Base-by-base conservation (phyloP, 2,888 invertebrate genomes). In the Orthosia cruda region DNA sequence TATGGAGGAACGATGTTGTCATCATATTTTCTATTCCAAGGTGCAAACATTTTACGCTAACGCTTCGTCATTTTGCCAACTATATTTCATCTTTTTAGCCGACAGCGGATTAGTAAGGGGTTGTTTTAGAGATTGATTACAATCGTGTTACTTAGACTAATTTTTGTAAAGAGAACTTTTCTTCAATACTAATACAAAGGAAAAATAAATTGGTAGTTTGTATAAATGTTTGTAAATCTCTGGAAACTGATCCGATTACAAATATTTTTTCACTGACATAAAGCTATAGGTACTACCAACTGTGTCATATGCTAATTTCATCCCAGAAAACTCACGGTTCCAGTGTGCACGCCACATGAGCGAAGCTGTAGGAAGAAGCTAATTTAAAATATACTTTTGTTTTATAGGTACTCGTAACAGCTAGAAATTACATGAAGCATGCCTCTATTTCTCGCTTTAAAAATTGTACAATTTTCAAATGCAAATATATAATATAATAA, bases 391-490 rank as follows among this genome's bases (percentile, higher is more conserved):
- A 0, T n/a, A 12, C 5, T 3, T 15, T 45, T 20, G 13, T 26
- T 20, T 61, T 1, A 50, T n/a, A 4, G 1, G 0, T 18, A n/a
- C n/a, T n/a, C n/a, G n/a, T 26, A 16, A 45, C 15, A 45, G 16
- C 50, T 68, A 15, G n/a, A 13, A 1, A 11, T 15, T 18, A 26
- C 13, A 16, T 45, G 1, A 20, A 18, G 40, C 15, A 32, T n/a
- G 32, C 13, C 40, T 9, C 40, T 40, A n/a, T 20, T 40, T 20
- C 15, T 13, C 20, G 15, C 32, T 11, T 32, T 16, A 58, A 59
- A 67, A 64, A 54, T 64, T 64, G 1, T 32, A 20, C 64, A 67
- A 80, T 80, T 68, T 83, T 54, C 40, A 83, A 45, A n/a, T n/a
- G n/a, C n/a, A n/a, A n/a, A n/a, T n/a, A n/a, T n/a, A n/a, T n/a